A percentile compares a stretch with the other conserved stretches of the same genome.
phyloP scores from a whole-genome alignment of 2,113 vertebrate genomes.

The Corythoichthys haematopterus region DNA sequence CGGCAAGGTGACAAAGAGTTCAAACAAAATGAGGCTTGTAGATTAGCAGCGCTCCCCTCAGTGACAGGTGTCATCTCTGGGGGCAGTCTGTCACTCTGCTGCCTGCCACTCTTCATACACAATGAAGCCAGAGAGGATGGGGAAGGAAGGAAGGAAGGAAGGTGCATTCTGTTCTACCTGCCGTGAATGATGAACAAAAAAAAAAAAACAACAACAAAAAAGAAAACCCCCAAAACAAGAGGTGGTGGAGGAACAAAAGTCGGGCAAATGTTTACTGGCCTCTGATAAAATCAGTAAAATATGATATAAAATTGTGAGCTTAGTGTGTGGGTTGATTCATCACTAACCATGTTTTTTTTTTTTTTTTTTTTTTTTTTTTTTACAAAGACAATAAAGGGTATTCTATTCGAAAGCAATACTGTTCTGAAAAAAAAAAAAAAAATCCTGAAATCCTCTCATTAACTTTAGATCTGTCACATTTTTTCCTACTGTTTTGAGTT shows the following conservation, averaged over 20 bases:
- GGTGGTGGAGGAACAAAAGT: constrained; percentile 21
- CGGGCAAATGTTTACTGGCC: constrained; percentile 49
- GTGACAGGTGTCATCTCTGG: constrained; percentile 99
- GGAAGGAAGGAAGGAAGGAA: constrained; percentile 49
- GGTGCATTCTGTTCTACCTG: constrained; percentile 59
- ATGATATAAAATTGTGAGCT: constrained; percentile 5
- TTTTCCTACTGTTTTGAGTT: too few species aligned
- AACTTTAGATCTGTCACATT: too few species aligned
- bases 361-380: too few species aligned
- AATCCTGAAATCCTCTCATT: too few species aligned
- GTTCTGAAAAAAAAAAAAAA: too few species aligned
- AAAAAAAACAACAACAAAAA: constrained; percentile 12
- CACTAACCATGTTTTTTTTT: too few species aligned
- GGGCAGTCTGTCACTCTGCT: constrained; percentile 95
- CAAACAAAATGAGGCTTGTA: constrained; percentile 99
- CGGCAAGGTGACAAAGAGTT: constrained; percentile 91
- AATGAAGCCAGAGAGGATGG: constrained; percentile 64
- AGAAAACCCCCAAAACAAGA: constrained; percentile 14
- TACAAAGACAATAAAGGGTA: too few species aligned
- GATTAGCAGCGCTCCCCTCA: constrained; percentile 87
- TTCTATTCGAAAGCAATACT: too few species aligned
- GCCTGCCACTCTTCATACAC: constrained; percentile 95
- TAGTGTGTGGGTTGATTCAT: too few species aligned
- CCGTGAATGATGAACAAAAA: constrained; percentile 43
- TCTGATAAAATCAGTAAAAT: constrained; percentile 12